Percentiles rank a stretch among this genome's conserved stretches.
phyloP scores from a whole-genome alignment of 2,888 invertebrate species.

The Chalcosyrphus nemorum region DNA sequence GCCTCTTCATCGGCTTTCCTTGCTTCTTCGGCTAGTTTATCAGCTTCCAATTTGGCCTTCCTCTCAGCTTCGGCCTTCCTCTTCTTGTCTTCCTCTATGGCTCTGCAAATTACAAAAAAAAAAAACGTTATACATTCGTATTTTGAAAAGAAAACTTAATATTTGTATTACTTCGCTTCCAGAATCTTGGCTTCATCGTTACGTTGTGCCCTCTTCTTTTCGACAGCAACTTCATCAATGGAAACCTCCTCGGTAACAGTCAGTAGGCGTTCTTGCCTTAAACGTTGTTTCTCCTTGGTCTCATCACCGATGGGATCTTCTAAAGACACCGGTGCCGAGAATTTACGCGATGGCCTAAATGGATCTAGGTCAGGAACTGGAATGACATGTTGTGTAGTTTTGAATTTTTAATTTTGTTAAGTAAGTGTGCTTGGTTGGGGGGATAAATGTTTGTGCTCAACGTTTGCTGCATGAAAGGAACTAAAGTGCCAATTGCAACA shows the following conservation, averaged over 20 bases:
- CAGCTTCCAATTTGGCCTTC: conserved; percentile 79
- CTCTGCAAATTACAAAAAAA: conserved; percentile 78
- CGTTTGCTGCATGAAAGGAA: conserved; percentile 27
- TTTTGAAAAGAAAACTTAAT: background rate
- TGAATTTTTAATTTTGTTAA: conserved; percentile 44
- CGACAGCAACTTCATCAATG: conserved; percentile 78
- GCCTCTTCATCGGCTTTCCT: conserved; percentile 75
- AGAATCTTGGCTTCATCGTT: conserved; percentile 83
- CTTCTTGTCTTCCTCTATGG: conserved; percentile 84
- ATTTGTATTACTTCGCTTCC: conserved; percentile 80
- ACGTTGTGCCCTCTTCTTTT: conserved; percentile 84
- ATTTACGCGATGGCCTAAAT: conserved; percentile 87
- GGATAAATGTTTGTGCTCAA: conserved; percentile 32
- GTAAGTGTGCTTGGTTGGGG: conserved; percentile 60
- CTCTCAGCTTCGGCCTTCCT: conserved; percentile 83
- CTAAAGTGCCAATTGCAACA: conserved; percentile 42
- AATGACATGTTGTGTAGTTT: conserved; percentile 66
- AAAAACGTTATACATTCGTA: conserved; percentile 3
- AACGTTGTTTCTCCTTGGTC: conserved; percentile 85
- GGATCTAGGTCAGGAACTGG: conserved; percentile 86
- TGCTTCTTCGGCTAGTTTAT: conserved; percentile 74
- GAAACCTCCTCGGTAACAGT: conserved; percentile 82
- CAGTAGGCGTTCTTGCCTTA: conserved; percentile 85
- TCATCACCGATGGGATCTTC: conserved; percentile 84
- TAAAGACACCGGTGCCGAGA: conserved; percentile 84